phyloP scores from a whole-genome alignment of 2,797 vertebrate genomes.

The Anabas testudineus region DNA sequence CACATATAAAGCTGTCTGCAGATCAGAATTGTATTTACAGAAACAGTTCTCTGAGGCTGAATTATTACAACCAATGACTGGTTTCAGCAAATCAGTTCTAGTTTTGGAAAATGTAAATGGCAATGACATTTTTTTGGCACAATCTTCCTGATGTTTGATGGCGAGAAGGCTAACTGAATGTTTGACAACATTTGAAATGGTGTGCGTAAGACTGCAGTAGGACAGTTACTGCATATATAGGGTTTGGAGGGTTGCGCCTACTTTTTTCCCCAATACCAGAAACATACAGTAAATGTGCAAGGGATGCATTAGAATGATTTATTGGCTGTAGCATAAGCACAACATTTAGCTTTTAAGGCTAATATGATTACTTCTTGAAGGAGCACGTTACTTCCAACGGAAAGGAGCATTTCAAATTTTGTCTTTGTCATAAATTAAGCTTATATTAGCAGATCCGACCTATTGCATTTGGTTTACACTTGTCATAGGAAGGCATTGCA shows the following conservation, averaged over 20 bases:
- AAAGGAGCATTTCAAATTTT: no score
- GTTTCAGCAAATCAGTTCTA: constrained; percentile 11
- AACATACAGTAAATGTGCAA: not conserved
- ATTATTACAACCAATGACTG: not conserved
- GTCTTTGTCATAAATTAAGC: no score
- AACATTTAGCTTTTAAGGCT: not conserved
- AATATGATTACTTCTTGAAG: no score
- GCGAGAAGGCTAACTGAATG: not conserved
- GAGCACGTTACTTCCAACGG: no score
- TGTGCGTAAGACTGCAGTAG: not conserved
- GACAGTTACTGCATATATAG: not conserved
- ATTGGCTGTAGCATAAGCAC: not conserved
- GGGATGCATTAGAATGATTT: no score
- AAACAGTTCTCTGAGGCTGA: constrained; percentile 11
- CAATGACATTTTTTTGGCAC: not conserved
- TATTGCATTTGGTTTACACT: no score
- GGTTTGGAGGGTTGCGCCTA: not conserved
- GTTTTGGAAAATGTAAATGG: not conserved
- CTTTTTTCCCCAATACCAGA: not conserved
- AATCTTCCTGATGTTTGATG: not conserved
- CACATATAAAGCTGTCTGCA: constrained; percentile 12
- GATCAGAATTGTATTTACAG: constrained; percentile 23
- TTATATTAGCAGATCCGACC: no score
- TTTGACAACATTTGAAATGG: not conserved
- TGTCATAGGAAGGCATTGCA: no score